Evolutionary conservation across 1,140 invertebrate genomes (phyloP).

Genomic region (Aphis craccivora): DNA sequence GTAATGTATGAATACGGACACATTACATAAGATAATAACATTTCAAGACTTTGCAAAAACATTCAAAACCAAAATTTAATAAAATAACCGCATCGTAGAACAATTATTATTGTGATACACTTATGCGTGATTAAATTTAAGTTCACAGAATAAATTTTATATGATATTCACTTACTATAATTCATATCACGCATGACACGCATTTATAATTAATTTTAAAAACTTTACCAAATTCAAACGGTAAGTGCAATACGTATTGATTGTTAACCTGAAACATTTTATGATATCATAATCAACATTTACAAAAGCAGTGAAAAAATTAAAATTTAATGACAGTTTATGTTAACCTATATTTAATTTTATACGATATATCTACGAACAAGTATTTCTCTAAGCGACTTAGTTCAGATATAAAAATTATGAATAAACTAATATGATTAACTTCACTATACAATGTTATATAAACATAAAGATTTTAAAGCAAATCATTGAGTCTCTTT

Average conservation of each 20-base stretch:
- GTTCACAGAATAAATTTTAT: not conserved
- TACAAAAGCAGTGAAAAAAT: not conserved
- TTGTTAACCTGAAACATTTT: not conserved
- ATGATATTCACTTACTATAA: not conserved
- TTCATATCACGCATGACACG: not conserved
- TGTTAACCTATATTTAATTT: not conserved
- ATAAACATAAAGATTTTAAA: not conserved
- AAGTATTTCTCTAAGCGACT: not conserved
- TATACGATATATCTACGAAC: not conserved
- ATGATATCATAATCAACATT: not conserved
- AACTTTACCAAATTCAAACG: not conserved
- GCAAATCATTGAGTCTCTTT: not conserved
- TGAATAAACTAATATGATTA: not conserved
- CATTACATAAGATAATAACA: not conserved
- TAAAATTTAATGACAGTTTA: not conserved
- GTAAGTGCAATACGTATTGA: not conserved
- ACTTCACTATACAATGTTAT: not conserved
- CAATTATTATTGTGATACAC: not conserved
- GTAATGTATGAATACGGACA: not conserved
- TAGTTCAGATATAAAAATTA: not conserved
- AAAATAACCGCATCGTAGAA: not conserved
- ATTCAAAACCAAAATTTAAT: not conserved
- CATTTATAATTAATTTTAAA: not conserved
- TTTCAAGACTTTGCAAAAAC: not conserved
- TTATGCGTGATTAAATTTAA: not conserved